Evolutionary conservation across 2,797 vertebrate species (phyloP).

Genomic region (Helicolenus hilgendorfi): DNA sequence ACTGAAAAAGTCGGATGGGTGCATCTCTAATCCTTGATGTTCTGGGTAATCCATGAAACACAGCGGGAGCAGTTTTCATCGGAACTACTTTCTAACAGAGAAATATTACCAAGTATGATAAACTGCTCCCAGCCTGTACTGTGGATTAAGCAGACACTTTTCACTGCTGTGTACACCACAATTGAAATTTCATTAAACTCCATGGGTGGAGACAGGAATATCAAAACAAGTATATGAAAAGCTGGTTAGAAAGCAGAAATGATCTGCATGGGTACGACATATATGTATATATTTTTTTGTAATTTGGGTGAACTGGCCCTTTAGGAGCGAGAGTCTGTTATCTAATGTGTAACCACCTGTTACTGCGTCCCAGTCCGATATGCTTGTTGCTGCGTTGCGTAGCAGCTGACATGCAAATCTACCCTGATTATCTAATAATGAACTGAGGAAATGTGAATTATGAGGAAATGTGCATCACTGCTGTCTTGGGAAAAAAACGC

Average conservation of each 20-base stretch:
- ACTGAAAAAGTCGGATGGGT: not conserved
- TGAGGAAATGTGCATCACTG: slow-evolving; percentile 50
- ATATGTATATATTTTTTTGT: no score
- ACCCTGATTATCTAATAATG: slow-evolving; percentile 62
- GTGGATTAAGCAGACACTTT: not conserved
- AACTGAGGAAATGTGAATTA: slow-evolving; percentile 68
- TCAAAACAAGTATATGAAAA: not conserved
- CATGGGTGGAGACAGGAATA: not conserved
- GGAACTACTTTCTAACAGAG: not conserved
- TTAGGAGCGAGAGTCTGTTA: not conserved
- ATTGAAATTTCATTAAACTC: not conserved
- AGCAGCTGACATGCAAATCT: slow-evolving; percentile 56
- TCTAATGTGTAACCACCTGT: slow-evolving; percentile 14
- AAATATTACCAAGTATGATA: not conserved
- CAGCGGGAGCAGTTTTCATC: not conserved
- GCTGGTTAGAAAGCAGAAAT: not conserved
- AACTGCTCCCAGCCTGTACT: not conserved
- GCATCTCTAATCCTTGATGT: not conserved
- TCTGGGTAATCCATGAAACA: not conserved
- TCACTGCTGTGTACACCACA: not conserved
- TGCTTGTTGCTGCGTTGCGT: slow-evolving; percentile 35
- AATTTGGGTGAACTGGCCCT: not conserved
- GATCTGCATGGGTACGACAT: not conserved
- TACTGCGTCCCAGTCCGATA: not conserved
- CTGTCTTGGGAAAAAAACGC: slow-evolving; percentile 29